A percentile compares a stretch with the other conserved stretches of the same genome.
phyloP scores from a whole-genome alignment of 1,140 invertebrate species.

The Agrilus planipennis region DNA sequence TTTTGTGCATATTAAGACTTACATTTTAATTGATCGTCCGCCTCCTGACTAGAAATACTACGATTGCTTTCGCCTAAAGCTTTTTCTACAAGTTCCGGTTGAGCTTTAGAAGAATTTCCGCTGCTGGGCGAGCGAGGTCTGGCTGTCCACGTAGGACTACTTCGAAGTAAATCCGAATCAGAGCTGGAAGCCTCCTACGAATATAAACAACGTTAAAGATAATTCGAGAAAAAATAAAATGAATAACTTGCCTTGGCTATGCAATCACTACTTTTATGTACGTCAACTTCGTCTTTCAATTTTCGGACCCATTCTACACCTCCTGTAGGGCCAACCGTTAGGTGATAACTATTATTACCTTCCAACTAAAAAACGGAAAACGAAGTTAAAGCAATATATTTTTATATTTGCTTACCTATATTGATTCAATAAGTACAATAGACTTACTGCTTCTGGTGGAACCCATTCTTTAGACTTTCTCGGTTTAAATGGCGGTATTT shows the following conservation, averaged over 20 bases:
- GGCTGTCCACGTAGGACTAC: constrained; percentile 30
- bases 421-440: not conserved
- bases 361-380: no score
- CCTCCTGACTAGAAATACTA: constrained; percentile 44
- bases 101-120: constrained; percentile 12
- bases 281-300: constrained; percentile 36
- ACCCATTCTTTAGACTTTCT: constrained; percentile 40
- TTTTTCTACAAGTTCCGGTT: constrained; percentile 20
- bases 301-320: constrained; percentile 51
- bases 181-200: constrained; percentile 40
- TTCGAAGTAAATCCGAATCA: constrained; percentile 45
- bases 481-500: constrained; percentile 42
- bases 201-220: not conserved
- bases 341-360: constrained; percentile 36
- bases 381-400: no score
- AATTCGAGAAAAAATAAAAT: constrained; percentile 5
- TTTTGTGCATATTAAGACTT: not conserved
- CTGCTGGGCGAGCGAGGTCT: constrained; percentile 22
- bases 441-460: constrained; percentile 20
- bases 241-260: constrained; percentile 43
- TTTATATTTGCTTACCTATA: no score
- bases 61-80: constrained; percentile 40
- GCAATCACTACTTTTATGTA: constrained; percentile 56
- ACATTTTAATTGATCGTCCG: constrained; percentile 30
- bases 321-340: constrained; percentile 49